Percentiles rank a stretch among this genome's conserved stretches.
These are phyloP conservation scores for Criorhina ranunculi DNA, from an alignment of 2,888 invertebrate species.

Conservation along the genomic window DNA sequence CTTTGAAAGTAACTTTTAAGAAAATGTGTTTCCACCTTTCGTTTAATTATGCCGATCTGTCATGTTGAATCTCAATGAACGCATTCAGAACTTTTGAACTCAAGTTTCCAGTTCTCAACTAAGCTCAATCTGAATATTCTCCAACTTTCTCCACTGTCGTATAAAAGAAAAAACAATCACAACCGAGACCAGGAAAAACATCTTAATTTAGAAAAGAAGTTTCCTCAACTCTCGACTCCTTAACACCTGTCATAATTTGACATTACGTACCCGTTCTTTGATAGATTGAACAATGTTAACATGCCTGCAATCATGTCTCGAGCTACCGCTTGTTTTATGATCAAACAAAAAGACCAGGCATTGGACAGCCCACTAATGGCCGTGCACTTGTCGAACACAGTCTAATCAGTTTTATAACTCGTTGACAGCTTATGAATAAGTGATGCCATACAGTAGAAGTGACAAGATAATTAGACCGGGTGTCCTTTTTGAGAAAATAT, in stretches of 20 bases:
- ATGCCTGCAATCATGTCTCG: constrained; percentile 18
- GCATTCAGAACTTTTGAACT: too few species aligned
- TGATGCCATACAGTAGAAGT: constrained; percentile 28
- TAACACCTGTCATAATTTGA: constrained; percentile 21
- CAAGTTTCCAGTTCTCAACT: too few species aligned
- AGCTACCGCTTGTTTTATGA: constrained; percentile 15
- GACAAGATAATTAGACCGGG: constrained; percentile 68
- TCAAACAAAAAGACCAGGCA: constrained; percentile 12
- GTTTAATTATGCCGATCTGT: too few species aligned
- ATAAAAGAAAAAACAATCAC: too few species aligned
- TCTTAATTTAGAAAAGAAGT: not conserved
- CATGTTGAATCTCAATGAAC: too few species aligned
- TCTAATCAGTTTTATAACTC: constrained; percentile 56
- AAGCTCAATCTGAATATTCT: too few species aligned
- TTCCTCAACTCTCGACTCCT: not conserved
- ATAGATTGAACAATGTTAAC: constrained; percentile 18
- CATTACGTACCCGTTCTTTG: constrained; percentile 2
- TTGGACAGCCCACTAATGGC: constrained; percentile 17
- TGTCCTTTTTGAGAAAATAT: constrained; percentile 41
- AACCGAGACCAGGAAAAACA: not conserved
- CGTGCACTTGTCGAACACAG: constrained; percentile 55
- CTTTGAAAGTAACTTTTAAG: too few species aligned
- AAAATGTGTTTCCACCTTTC: too few species aligned
- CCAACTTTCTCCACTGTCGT: too few species aligned
- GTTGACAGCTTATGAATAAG: constrained; percentile 63